Conservation (phyloP, 1,140 invertebrate species). For the Dreissena polymorpha region DNA sequence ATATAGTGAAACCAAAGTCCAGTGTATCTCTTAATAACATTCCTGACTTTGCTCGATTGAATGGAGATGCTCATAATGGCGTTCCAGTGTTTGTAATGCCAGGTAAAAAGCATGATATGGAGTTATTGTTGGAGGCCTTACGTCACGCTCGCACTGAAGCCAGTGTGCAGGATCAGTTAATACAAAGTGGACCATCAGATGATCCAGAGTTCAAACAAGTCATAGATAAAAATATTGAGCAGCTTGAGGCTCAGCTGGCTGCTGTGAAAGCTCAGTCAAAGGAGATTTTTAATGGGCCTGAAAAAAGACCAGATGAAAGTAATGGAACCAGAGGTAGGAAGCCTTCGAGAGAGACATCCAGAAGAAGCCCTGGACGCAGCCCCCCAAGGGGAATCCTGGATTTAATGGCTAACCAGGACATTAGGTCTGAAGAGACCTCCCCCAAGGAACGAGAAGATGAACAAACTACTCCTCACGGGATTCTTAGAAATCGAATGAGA, state of each 20-base stretch:
- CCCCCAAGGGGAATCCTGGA: conserved; percentile 53
- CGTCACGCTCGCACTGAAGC: conserved; percentile 66
- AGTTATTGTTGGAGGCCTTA: conserved; percentile 65
- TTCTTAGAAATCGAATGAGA: conserved; percentile 38
- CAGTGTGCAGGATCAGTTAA: conserved; percentile 60
- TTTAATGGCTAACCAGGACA: conserved; percentile 46
- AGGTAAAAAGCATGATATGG: conserved; percentile 61
- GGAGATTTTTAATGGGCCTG: conserved; percentile 43
- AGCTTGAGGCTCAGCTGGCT: conserved; percentile 43
- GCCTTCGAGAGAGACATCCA: neutral
- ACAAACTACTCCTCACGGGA: conserved; percentile 31
- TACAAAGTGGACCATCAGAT: conserved; percentile 39
- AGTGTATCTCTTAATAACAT: conserved; percentile 27
- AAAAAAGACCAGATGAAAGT: conserved; percentile 9
- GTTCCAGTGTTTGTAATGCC: conserved; percentile 63
- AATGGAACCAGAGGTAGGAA: conserved; percentile 21
- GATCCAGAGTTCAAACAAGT: conserved; percentile 46
- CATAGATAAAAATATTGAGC: conserved; percentile 49
- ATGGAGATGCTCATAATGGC: conserved; percentile 46
- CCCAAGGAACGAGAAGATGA: conserved; percentile 37
- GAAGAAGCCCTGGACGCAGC: conserved; percentile 42
- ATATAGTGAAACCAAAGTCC: conserved; percentile 32
- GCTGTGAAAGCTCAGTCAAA: conserved; percentile 55
- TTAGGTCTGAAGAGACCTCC: conserved; percentile 31
- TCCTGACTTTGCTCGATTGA: conserved; percentile 32